Percentiles rank a stretch among this genome's conserved stretches.
These are phyloP conservation scores for Etheostoma perlongum DNA, from an alignment of 2,797 vertebrate species.

Conservation along the genomic window DNA sequence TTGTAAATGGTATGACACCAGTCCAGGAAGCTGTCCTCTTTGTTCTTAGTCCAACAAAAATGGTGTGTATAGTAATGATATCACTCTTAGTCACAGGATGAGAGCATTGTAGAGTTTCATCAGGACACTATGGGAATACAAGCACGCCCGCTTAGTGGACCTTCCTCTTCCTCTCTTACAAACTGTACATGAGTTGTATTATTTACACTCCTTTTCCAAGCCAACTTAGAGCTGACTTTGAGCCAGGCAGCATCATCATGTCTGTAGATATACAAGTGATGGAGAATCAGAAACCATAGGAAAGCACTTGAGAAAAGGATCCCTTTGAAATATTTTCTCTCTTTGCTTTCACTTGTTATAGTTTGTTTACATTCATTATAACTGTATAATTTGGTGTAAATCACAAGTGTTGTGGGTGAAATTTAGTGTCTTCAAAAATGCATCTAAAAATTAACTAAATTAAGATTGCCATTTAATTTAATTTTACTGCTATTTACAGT, in stretches of 20 bases:
- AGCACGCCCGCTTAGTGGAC: constrained; percentile 36
- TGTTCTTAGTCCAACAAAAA: neutral
- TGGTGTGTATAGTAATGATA: constrained; percentile 48
- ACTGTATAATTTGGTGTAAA: neutral
- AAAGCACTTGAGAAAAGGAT: neutral
- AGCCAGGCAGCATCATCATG: neutral
- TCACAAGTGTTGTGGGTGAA: neutral
- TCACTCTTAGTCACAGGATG: constrained; percentile 69
- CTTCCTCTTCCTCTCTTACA: constrained; percentile 64
- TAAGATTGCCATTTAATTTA: neutral
- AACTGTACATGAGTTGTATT: constrained; percentile 15
- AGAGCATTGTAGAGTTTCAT: constrained; percentile 25
- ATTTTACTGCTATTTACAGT: neutral
- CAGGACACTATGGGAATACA: constrained; percentile 18
- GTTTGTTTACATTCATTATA: neutral
- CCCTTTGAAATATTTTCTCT: neutral
- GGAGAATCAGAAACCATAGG: neutral
- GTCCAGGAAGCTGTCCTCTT: constrained; percentile 33
- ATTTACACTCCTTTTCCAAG: constrained; percentile 23
- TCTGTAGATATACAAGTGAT: neutral
- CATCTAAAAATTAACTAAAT: neutral
- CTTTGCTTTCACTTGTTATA: neutral
- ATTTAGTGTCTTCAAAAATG: neutral
- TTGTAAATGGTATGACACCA: constrained; percentile 31
- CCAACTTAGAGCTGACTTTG: neutral